Base-by-base conservation (phyloP, 23 tunicate species). In the Aplidium turbinatum region DNA sequence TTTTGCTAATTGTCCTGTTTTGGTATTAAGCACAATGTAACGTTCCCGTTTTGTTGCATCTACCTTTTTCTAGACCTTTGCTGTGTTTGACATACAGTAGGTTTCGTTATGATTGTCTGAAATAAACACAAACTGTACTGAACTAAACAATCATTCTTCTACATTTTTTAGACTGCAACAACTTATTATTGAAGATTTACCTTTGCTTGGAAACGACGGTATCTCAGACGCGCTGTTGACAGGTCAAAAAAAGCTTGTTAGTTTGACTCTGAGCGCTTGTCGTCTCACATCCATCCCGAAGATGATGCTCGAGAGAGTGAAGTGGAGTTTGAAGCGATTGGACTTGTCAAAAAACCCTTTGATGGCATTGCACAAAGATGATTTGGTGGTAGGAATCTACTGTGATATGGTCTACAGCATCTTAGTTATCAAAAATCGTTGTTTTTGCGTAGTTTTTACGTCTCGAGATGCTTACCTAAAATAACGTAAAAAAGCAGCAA, bases 321-420 rank as follows among this genome's bases (percentile, higher is more conserved):
- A 67, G 68, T 54, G 52, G 38, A 75, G 50, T 1, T 22, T 84
- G 22, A 35, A n/a, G 45, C 35, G 35, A 0, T 51, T 84, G 1
- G 89, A 84, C 40, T 39, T 84, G 20, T 84, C 89, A 20, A 53
- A 45, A 28, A 84, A 84, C 35, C 89, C 56, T 50, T 1, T 84
- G 0, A 40, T 28, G 7, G 27, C 31, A 28, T 5, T 84, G 5
- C 1, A 1, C 28, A 68, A 28, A 42, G 31, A 56, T 0, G 89
- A 84, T 39, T 65, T 82, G 1, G 53, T 30, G 80, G 87, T 82
- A 73, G 40, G 30, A 22, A 9, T 25, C 7, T n/a, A n/a, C n/a
- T n/a, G n/a, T n/a, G n/a, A n/a, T n/a, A n/a, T n/a, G n/a, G n/a
- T n/a, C n/a, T n/a, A n/a, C n/a, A n/a, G n/a, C n/a, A n/a, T n/a